A percentile compares a stretch with the other conserved stretches of the same genome.
These are phyloP conservation scores for Nowickia ferox DNA, from an alignment of 2,888 invertebrate genomes.

Conservation along the genomic window DNA sequence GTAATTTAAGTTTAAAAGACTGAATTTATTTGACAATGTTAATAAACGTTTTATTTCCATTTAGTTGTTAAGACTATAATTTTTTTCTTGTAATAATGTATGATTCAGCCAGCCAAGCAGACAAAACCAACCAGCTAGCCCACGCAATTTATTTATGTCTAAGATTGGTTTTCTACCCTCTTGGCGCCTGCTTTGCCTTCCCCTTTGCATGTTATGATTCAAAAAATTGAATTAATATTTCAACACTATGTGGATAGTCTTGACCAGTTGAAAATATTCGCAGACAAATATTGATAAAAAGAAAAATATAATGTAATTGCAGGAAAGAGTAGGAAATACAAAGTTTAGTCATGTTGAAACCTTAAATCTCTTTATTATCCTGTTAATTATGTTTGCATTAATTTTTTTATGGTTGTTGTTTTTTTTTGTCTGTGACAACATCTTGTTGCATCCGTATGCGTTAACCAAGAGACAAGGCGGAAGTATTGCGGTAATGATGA, in stretches of 20 bases:
- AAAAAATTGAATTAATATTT: slow-evolving; percentile 34
- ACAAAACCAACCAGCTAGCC: slow-evolving; percentile 12
- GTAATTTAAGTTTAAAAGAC: slow-evolving; percentile 36
- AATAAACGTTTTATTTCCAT: slow-evolving; percentile 69
- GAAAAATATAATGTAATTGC: neutral
- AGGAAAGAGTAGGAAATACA: slow-evolving; percentile 37
- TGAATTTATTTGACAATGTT: slow-evolving; percentile 66
- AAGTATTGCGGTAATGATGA: slow-evolving; percentile 57
- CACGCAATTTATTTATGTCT: slow-evolving; percentile 49
- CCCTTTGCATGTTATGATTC: neutral
- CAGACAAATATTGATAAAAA: neutral
- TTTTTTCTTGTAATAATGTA: slow-evolving; percentile 9
- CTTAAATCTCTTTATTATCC: slow-evolving; percentile 66
- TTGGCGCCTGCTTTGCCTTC: neutral
- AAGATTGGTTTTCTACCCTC: slow-evolving; percentile 21
- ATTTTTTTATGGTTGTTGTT: slow-evolving; percentile 47
- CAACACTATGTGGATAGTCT: slow-evolving; percentile 27
- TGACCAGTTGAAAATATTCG: slow-evolving; percentile 29
- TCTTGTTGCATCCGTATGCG: neutral
- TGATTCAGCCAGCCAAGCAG: slow-evolving; percentile 30
- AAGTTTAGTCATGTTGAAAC: slow-evolving; percentile 63
- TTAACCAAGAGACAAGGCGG: slow-evolving; percentile 59
- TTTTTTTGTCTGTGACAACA: neutral
- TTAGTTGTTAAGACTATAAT: slow-evolving; percentile 61
- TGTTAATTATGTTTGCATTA: slow-evolving; percentile 67